A percentile compares a stretch with the other conserved stretches of the same genome.
Evolutionary conservation across 1,140 invertebrate genomes (phyloP).

Genomic region (Elysia chlorotica): DNA sequence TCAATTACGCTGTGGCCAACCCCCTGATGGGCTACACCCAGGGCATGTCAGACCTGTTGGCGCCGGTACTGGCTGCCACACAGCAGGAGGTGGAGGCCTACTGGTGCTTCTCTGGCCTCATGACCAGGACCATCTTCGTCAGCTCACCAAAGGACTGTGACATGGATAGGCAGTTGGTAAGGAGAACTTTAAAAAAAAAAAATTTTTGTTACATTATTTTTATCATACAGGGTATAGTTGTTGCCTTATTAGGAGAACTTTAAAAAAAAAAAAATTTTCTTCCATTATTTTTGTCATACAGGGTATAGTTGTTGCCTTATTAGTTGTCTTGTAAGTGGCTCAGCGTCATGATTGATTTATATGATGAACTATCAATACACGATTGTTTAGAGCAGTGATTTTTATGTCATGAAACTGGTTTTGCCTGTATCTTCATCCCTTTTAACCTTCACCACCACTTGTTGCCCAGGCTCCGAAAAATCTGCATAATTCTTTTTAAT

Average conservation of each 20-base stretch:
- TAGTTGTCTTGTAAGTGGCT: no score
- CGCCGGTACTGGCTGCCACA: constrained; percentile 84
- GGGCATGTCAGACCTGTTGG: constrained; percentile 89
- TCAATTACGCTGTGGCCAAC: constrained; percentile 91
- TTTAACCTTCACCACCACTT: no score
- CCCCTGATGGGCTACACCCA: constrained; percentile 80
- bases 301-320: not conserved
- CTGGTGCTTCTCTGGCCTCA: constrained; percentile 92
- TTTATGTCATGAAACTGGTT: no score
- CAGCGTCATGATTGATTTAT: no score
- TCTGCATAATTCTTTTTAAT: no score
- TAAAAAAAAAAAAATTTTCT: not conserved
- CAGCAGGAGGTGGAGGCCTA: constrained; percentile 88
- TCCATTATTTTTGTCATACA: not conserved
- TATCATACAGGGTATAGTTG: no score
- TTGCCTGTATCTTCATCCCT: no score
- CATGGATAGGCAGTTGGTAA: constrained; percentile 88
- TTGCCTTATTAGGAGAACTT: not conserved
- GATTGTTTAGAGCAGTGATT: no score
- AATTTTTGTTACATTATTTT: no score
- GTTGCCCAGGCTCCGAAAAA: no score
- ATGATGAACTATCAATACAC: no score
- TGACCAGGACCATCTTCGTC: constrained; percentile 88
- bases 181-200: no score
- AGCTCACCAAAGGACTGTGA: constrained; percentile 90